Base-by-base conservation (phyloP, 2,113 vertebrate genomes). In the Manacus vitellinus region DNA sequence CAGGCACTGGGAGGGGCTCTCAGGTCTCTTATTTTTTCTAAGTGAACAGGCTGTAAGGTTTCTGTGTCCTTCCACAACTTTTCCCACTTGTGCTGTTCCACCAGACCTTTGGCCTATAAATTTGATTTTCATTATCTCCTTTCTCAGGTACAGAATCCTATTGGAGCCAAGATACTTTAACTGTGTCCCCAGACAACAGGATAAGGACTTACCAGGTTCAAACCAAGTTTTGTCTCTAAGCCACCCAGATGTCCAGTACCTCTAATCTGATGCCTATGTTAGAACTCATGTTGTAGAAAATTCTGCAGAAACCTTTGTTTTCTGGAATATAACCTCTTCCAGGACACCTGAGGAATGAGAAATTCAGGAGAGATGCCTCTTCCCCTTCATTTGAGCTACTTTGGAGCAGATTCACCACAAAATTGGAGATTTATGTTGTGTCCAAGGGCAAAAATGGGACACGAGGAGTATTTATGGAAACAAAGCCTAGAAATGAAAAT, bases 371-470 rank as follows among this genome's bases (percentile, higher is more conserved):
- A 91, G 81, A 66, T 58, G 20, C n/a, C 51, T 37, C 70, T 30
- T n/a, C 11, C 24, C 70, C 43, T 68, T 66, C 43, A 9, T 33
- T 31, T 52, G 71, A 85, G 17, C 51, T 73, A 37, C 47, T 52
- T 56, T 56, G 27, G 27, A 54, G 71, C 15, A 52, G 72, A 37
- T 31, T 80, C 22, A 63, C 28, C 47, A 4, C 11, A 12, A 37
- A 35, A 23, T 2, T 4, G 28, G 15, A 8, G 24, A 21, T 35
- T 41, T 54, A 9, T 2, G 1, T 31, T 33, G 2, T 6, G 17
- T 41, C 25, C 24, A 8, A 12, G 43, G 65, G 49, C 43, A 76
- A 74, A 93, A 81, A 67, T 35, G 47, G 70, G 49, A 47, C 58
- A 16, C 27, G 0, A 44, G 46, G 24, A 52, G 35, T 63, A 58